Evolutionary conservation across 2,113 vertebrate genomes (phyloP), one percentile per base, ranked within the genome.

Genomic region (Aphyosemion australe): DNA sequence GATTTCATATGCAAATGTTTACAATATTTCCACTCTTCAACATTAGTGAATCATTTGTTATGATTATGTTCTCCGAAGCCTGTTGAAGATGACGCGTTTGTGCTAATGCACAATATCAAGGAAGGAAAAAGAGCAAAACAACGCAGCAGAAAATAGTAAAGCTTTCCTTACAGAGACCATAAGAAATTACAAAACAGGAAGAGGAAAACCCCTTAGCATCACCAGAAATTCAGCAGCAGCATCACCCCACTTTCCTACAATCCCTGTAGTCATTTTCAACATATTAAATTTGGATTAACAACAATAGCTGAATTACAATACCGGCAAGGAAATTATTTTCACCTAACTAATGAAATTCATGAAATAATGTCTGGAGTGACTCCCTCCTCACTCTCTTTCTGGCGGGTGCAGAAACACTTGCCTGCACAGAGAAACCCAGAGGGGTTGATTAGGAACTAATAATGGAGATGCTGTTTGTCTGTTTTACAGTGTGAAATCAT

Each of bases 241-340:
- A 26, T 15, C 26, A 7, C 37, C 26, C 47, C 19, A 10, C 39
- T 74, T 74, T 45, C 32, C 47, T 39, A 69, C 45, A 34, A 19
- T 15, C 74, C 67, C 51, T 54, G 32, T 79, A 85, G 87, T 89
- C 65, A 79, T 73, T 81, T 72, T 64, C 57, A 85, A 79, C 68
- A 84, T 83, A 88, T 87, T 89, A 88, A 84, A 89, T 86, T 78
- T 87, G 84, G 79, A 87, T 88, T 89, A 88, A 80, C 73, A 82
- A 84, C 82, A 84, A 86, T 79, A 65, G 79, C 56, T 60, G 72
- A 83, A 84, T 88, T 80, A 84, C 76, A 88, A 80, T 77, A 65
- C 74, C 80, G 83, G 73, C 69, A 65, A 73, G 83, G 81, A 88
- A 88, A 89, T 87, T 71, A 83, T 89, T 85, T 83, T 84, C 76